Evolutionary conservation across 2,113 vertebrate genomes (phyloP), one percentile per base, ranked within the genome.

Genomic region (Trachemys scripta): DNA sequence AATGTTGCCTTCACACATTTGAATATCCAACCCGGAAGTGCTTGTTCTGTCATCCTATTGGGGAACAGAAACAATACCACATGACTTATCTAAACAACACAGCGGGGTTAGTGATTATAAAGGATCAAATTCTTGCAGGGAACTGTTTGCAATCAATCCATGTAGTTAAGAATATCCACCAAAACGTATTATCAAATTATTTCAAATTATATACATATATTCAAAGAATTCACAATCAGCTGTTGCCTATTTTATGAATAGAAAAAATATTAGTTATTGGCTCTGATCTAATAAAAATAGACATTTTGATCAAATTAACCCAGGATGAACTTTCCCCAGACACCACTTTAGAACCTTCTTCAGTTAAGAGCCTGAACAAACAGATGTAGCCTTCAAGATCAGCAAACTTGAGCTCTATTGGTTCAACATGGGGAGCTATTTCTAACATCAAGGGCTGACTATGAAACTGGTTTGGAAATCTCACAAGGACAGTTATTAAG

Each of bases 151-250:
- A 45, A 76, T 0, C 2, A 72, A 49, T 27, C 62, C 7, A 0
- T 1, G 3, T 0, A n/a, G 51, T 49, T 80, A 1, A 75, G 51
- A 65, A 38, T 50, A 81, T 19, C n/a, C 3, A 16, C 25, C 20
- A 31, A 14, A 4, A 75, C 65, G 27, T 3, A 4, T 11, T 0
- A 6, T 0, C 42, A 87, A 50, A 51, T 85, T 51, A 53, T 8
- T 1, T 47, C 31, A 47, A 27, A 7, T 83, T 10, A 25, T 57
- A 57, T 27, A 54, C 13, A 42, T 78, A 17, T 1, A 17, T 27
- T 0, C 0, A 4, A 0, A 6, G 22, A 10, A 3, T 0, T 22
- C 2, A 51, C 17, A n/a, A 31, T 2, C 78, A 69, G 2, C 10
- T 2, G 54, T 38, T 0, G 22, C 42, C 49, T 2, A n/a, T 3